Evolutionary conservation across 1,140 invertebrate genomes (phyloP), one percentile per base, ranked within the genome.

Genomic region (Macrocentrus cingulum): DNA sequence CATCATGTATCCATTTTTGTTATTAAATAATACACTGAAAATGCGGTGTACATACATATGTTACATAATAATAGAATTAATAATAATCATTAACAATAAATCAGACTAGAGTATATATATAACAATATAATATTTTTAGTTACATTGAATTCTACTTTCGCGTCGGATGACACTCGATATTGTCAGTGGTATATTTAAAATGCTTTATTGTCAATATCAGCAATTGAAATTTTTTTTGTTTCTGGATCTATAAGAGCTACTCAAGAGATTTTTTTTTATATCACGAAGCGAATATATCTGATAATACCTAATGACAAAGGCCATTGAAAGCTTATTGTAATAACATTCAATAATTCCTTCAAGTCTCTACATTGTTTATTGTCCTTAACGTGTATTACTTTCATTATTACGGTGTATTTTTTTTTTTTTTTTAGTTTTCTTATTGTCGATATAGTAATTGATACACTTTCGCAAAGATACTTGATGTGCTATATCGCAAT

Each of bases 21-120:
- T 68, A 69, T 72, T 72, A 71, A 72, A 75, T 68, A 72, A 74
- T 74, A 79, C 74, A 80, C 60, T 73, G 69, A 79, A 74, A 70
- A 72, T 77, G 77, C 71, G 75, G 66, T 77, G 65, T 77, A 79
- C 70, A 76, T 77, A 80, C 74, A 79, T 77, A 77, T 76, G 77
- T 79, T 77, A 77, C 73, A 80, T 76, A 72, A 77, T 77, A 67
- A 66, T 68, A 39, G 70, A 61, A 73, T 70, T 39, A 39, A 39
- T 39, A 15, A 39, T 39, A 3, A 59, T 71, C 70, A 73, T 75
- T 74, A 73, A 71, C 72, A 79, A 78, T 70, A 76, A 79, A 77
- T 69, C 74, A 77, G 70, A 75, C 59, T 37, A 46, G 34, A 53
- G 63, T 67, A 73, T 61, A 70, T 60, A 62, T 69, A 64, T 77